Conservation (phyloP, 2,113 vertebrate species). For the Macaca nemestrina region DNA sequence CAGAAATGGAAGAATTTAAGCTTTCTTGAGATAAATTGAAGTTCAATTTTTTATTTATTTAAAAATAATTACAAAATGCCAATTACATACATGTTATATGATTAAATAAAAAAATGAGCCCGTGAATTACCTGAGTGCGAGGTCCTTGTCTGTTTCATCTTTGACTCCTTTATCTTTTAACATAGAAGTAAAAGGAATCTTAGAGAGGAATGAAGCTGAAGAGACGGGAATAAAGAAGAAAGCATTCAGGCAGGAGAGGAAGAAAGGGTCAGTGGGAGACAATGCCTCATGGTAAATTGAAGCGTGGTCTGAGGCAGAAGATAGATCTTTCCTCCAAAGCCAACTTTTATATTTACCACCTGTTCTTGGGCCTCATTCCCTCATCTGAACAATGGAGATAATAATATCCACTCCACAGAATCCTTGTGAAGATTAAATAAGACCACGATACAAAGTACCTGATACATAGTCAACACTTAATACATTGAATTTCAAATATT, state of each 20-base stretch:
- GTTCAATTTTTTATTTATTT: neutral
- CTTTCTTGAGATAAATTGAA: neutral
- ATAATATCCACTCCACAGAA: neutral
- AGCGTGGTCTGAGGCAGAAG: neutral
- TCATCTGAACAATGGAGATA: neutral
- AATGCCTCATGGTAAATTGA: neutral
- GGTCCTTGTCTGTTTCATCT: neutral
- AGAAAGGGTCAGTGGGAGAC: neutral
- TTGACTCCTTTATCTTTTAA: neutral
- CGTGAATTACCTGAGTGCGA: neutral
- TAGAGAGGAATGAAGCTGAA: neutral
- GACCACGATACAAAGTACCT: neutral
- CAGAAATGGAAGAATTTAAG: neutral
- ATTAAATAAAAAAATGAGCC: neutral
- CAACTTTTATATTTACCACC: neutral
- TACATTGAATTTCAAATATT: neutral
- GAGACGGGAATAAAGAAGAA: neutral
- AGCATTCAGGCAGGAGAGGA: neutral
- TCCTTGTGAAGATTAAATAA: neutral
- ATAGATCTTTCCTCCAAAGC: neutral
- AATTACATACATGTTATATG: neutral
- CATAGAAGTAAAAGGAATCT: neutral
- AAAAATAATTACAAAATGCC: neutral
- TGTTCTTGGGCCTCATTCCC: neutral
- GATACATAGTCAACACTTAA: too few species aligned